Evolutionary conservation across 1,140 invertebrate species (phyloP), one percentile per base, ranked within the genome.

Genomic region (Calliphora vicina): DNA sequence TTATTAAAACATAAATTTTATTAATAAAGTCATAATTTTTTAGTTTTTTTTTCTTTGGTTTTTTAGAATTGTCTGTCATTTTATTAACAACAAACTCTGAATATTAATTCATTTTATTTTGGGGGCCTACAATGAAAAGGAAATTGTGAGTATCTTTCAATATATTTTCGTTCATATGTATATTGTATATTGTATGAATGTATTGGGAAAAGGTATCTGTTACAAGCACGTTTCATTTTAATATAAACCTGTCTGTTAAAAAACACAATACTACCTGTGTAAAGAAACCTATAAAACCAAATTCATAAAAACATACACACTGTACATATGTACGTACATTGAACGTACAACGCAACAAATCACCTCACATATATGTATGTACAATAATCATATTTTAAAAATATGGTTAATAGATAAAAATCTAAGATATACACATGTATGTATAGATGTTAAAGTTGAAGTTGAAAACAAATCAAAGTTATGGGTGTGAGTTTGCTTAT

Each of bases 1-100:
- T 67, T 67, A 67, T 67, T 45, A 42, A 78, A 78, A 57, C 50
- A 42, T 76, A 27, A 76, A 76, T 42, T 35, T 45, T 78, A 43
- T 78, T 78, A 78, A 78, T 78, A 78, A 78, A 78, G 74, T 78
- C 35, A 78, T 78, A 78, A 78, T 42, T 76, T n/a, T n/a, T 76
- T 76, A 35, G 10, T 6, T 67, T 23, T 67, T 67, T 67, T 5
- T 67, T 67, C 17, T 20, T 67, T 57, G 50, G 50, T 25, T 45
- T 78, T 43, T 45, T 45, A 78, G 29, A 76, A 25, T 78, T 78
- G 35, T 78, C 23, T 78, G 74, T 78, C 74, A 78, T 45, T 78
- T 43, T 43, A 26, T 43, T 25, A 23, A 42, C 35, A 43, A 78
- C 74, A 8, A 78, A 10, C 74, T 25, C 74, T 45, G 74, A 35